Evolutionary conservation across 2,797 vertebrate species (phyloP).

Genomic region (Mastacembelus armatus): DNA sequence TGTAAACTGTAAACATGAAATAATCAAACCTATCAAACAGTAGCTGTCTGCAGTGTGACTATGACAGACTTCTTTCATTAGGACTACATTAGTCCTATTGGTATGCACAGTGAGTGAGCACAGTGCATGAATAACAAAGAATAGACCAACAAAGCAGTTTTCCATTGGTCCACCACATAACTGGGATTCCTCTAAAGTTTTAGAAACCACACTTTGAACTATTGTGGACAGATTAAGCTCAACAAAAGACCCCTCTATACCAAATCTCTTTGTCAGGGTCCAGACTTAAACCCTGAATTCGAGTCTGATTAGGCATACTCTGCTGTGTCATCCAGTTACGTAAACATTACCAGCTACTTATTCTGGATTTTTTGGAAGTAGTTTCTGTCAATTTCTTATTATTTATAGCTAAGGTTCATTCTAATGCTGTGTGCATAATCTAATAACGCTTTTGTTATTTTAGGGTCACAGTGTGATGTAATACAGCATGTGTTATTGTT

Average conservation of each 20-base stretch:
- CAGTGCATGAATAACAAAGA: conserved; percentile 68
- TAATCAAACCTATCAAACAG: neutral
- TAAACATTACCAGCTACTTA: neutral
- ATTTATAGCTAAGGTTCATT: neutral
- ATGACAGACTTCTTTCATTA: conserved; percentile 33
- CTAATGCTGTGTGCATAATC: neutral
- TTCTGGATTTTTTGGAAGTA: neutral
- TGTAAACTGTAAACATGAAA: conserved; percentile 7
- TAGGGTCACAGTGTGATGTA: conserved; percentile 15
- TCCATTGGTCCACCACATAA: conserved; percentile 54
- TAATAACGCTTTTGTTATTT: conserved; percentile 24
- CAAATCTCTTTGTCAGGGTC: conserved; percentile 48
- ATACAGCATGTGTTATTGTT: conserved; percentile 52
- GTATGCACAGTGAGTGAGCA: conserved; percentile 64
- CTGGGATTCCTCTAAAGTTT: conserved; percentile 70
- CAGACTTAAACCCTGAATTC: conserved; percentile 51
- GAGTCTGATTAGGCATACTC: conserved; percentile 39
- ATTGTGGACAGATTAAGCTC: conserved; percentile 42
- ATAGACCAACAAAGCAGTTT: conserved; percentile 44
- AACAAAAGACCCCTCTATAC: conserved; percentile 63
- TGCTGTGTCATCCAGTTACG: conserved; percentile 42
- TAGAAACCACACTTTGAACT: conserved; percentile 48
- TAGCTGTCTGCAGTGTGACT: conserved; percentile 10
- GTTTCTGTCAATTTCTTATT: neutral
- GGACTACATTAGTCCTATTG: conserved; percentile 56